A percentile compares a stretch with the other conserved stretches of the same genome.
These are phyloP conservation scores for Vulpes lagopus DNA, from an alignment of 2,113 vertebrate genomes.

Conservation along the genomic window DNA sequence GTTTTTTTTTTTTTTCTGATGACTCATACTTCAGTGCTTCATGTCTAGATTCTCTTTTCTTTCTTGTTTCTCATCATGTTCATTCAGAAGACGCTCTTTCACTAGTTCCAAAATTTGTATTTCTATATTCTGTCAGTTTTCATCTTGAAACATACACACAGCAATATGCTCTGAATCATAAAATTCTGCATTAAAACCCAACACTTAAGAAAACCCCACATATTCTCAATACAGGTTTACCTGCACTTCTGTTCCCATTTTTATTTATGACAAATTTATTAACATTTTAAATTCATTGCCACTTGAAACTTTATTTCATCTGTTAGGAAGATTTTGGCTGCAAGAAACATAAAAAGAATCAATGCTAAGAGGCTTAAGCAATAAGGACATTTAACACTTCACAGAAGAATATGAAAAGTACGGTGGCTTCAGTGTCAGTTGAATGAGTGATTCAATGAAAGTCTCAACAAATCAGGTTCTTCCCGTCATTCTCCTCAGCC, in stretches of 20 bases:
- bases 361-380: not conserved
- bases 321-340: conserved; percentile 38
- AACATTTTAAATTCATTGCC: conserved; percentile 70
- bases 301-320: conserved; percentile 56
- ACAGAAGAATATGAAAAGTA: not conserved
- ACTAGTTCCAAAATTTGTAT: conserved; percentile 63
- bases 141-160: conserved; percentile 79
- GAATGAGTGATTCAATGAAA: conserved; percentile 10
- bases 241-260: conserved; percentile 71
- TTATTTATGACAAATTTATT: conserved; percentile 61
- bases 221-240: conserved; percentile 70
- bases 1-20: conserved; percentile 9
- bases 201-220: conserved; percentile 55
- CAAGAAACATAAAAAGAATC: conserved; percentile 19
- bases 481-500: not conserved
- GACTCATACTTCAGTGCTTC: conserved; percentile 32
- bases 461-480: not conserved
- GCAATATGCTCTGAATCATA: conserved; percentile 82
- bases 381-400: not conserved
- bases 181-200: conserved; percentile 75
- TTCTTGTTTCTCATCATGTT: conserved; percentile 70
- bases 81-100: conserved; percentile 66
- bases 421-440: not conserved
- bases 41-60: conserved; percentile 72
- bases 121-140: conserved; percentile 83